Conservation (phyloP, 1,140 invertebrate genomes). For the Proales similis region DNA sequence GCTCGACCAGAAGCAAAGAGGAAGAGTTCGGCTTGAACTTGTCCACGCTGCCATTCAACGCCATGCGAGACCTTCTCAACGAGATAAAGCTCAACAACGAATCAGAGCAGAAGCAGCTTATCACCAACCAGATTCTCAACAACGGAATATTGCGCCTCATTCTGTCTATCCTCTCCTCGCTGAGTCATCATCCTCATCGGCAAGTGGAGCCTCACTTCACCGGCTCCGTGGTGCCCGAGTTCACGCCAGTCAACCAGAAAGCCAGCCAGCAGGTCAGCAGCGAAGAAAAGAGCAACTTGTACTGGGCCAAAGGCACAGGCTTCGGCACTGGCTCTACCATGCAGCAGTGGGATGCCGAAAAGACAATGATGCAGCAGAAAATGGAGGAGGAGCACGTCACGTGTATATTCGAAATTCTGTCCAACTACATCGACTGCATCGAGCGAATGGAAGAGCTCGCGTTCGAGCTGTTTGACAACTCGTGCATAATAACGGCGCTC, state of each 20-base stretch:
- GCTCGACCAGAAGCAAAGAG: constrained; percentile 81
- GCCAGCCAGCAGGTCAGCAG: constrained; percentile 53
- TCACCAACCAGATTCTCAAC: constrained; percentile 2
- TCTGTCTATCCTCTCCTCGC: constrained; percentile 74
- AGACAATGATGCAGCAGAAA: constrained; percentile 74
- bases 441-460: constrained; percentile 52
- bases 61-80: constrained; percentile 70
- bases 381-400: constrained; percentile 88
- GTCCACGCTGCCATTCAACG: constrained; percentile 78
- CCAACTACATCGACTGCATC: constrained; percentile 10
- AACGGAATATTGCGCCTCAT: constrained; percentile 56
- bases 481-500: constrained; percentile 75
- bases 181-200: constrained; percentile 68
- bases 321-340: constrained; percentile 89
- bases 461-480: constrained; percentile 67
- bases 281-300: constrained; percentile 54
- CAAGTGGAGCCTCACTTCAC: constrained; percentile 37
- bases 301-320: constrained; percentile 87
- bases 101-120: constrained; percentile 63
- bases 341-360: constrained; percentile 89
- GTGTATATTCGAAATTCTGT: constrained; percentile 60
- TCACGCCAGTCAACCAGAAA: constrained; percentile 35
- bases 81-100: constrained; percentile 70
- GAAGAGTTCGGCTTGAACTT: constrained; percentile 56
- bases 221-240: constrained; percentile 2